Conservation (phyloP, 2,113 vertebrate genomes). For the Hepsetus odoe region DNA sequence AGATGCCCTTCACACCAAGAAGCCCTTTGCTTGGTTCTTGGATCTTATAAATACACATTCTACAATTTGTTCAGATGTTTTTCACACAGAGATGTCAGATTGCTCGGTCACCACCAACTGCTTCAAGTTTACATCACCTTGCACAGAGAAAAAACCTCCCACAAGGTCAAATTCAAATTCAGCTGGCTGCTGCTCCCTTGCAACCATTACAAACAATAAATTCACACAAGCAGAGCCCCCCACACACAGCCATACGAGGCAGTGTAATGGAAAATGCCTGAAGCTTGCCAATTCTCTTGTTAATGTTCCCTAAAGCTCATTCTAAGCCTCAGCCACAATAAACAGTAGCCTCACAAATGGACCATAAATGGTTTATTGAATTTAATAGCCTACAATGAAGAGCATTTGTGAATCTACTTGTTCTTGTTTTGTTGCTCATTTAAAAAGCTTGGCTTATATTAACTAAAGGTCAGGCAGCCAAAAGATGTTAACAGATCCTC, state of each 20-base stretch:
- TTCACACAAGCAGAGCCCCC: neutral
- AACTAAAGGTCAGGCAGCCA: neutral
- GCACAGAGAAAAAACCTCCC: neutral
- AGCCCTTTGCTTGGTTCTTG: neutral
- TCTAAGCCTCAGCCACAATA: neutral
- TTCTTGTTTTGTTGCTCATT: neutral
- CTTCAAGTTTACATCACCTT: neutral
- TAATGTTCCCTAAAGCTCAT: neutral
- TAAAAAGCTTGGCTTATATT: neutral
- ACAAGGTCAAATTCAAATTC: constrained; percentile 18
- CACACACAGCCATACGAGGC: neutral
- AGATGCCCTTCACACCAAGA: neutral
- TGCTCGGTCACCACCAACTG: neutral
- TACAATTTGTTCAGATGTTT: constrained; percentile 27
- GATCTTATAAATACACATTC: neutral
- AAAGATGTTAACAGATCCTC: neutral
- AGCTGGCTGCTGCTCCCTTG: constrained; percentile 6
- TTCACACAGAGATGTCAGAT: neutral
- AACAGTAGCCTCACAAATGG: neutral
- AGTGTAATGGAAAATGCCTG: constrained; percentile 4
- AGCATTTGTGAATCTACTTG: neutral
- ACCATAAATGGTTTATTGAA: constrained; percentile 14
- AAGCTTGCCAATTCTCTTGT: neutral
- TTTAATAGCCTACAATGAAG: neutral
- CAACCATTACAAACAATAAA: neutral